These are phyloP conservation scores for Leptothorax acervorum DNA, from an alignment of 2,888 invertebrate species.

Conservation along the genomic window DNA sequence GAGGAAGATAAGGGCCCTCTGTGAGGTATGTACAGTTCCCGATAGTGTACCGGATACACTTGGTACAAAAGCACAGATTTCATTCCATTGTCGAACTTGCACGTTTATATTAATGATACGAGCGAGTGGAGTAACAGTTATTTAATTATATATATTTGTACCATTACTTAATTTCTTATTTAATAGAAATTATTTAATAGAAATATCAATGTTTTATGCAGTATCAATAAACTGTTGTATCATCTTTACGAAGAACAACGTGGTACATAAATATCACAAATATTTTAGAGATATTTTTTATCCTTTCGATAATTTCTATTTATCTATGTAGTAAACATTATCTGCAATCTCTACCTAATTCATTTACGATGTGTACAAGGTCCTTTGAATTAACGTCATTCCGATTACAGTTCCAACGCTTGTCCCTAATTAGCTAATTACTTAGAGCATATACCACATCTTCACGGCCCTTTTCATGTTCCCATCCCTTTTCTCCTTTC, in stretches of 20 bases:
- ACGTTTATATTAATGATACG: background rate
- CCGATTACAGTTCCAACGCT: background rate
- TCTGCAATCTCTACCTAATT: background rate
- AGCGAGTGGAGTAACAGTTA: background rate
- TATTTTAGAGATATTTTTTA: background rate
- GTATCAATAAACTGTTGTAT: background rate
- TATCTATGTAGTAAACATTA: background rate
- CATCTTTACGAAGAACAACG: background rate
- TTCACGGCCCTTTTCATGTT: constrained; percentile 4
- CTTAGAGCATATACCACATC: constrained; percentile 19
- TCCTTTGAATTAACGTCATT: constrained; percentile 3
- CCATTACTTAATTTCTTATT: background rate
- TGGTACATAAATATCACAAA: background rate
- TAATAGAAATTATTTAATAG: background rate
- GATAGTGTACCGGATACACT: background rate
- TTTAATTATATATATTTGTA: background rate
- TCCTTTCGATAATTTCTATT: background rate
- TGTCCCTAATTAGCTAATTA: constrained; percentile 72
- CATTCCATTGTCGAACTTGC: background rate
- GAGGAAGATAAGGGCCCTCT: constrained; percentile 8
- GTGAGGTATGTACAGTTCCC: background rate
- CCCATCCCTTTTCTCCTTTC: constrained; percentile 18
- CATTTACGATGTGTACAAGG: background rate
- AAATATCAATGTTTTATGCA: background rate
- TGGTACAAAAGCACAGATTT: constrained; percentile 1